phyloP scores from a whole-genome alignment of 2,888 invertebrate species.

The Sympetrum striolatum region DNA sequence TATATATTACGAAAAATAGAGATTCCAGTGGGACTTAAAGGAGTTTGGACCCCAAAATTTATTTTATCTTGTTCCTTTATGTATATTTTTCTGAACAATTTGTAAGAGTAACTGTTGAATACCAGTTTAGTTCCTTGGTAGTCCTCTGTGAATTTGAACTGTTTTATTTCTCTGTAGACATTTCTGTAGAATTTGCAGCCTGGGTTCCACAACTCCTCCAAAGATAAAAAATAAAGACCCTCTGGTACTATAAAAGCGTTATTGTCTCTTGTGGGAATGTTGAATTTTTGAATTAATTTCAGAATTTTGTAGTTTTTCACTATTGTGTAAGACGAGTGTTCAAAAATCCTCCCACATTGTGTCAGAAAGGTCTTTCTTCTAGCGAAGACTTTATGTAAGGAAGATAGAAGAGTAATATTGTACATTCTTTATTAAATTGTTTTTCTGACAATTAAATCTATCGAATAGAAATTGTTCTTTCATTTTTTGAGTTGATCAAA shows the following conservation, averaged over 20 bases:
- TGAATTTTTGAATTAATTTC: slow-evolving; percentile 21
- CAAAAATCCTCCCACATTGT: slow-evolving; percentile 8
- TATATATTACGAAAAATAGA: slow-evolving; percentile 16
- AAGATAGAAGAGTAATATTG: slow-evolving; percentile 37
- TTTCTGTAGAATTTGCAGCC: not conserved
- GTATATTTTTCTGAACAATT: slow-evolving; percentile 1
- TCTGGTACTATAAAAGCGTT: slow-evolving; percentile 20
- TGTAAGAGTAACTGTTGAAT: not conserved
- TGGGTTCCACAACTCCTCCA: slow-evolving; percentile 34
- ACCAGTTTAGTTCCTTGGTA: not conserved
- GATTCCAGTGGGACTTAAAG: slow-evolving; percentile 34
- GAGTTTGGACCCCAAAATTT: slow-evolving; percentile 30
- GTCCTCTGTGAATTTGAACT: not conserved
- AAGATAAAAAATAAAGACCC: slow-evolving; percentile 15
- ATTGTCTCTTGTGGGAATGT: slow-evolving; percentile 36
- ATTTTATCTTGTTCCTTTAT: not conserved
- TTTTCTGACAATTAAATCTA: slow-evolving; percentile 37
- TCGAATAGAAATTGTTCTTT: not conserved
- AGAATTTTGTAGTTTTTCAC: slow-evolving; percentile 33
- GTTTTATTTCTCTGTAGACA: not conserved
- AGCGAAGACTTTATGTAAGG: slow-evolving; percentile 18
- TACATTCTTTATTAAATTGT: slow-evolving; percentile 41
- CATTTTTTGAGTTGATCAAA: not conserved
- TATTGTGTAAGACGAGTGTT: slow-evolving; percentile 32
- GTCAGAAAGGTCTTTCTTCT: slow-evolving; percentile 11